phyloP scores from a whole-genome alignment of 2,888 invertebrate genomes.

The Calliphora vomitoria region DNA sequence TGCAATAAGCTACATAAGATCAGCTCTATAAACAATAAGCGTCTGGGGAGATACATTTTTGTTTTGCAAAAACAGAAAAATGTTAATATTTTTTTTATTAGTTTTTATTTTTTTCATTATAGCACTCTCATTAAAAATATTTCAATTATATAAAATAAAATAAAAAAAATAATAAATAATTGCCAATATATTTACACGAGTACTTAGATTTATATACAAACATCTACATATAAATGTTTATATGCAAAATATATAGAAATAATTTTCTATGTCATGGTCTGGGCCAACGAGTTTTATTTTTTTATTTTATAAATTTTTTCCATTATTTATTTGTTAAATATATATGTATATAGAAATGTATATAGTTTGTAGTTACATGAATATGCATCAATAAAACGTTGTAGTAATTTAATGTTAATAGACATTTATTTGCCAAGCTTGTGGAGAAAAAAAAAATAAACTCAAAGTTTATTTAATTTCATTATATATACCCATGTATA shows the following conservation, averaged over 20 bases:
- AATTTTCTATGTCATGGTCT: constrained; percentile 83
- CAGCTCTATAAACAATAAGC: constrained; percentile 48
- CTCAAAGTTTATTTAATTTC: constrained; percentile 47
- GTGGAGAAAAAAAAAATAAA: neutral
- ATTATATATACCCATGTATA: neutral
- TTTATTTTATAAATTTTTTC: neutral
- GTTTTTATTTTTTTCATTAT: constrained; percentile 48
- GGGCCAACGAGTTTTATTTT: constrained; percentile 77
- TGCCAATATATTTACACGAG: constrained; percentile 21
- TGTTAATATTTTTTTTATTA: constrained; percentile 33
- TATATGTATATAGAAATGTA: neutral
- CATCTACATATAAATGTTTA: constrained; percentile 15
- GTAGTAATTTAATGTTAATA: constrained; percentile 51
- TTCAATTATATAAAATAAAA: constrained; percentile 62
- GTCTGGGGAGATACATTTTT: constrained; percentile 44
- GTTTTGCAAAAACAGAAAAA: constrained; percentile 18
- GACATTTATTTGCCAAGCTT: constrained; percentile 40
- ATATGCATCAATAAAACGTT: constrained; percentile 64
- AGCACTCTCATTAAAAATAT: constrained; percentile 62
- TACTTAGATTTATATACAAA: neutral
- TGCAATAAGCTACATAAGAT: constrained; percentile 37
- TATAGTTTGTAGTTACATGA: constrained; percentile 55
- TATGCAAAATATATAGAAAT: constrained; percentile 75
- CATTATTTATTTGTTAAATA: constrained; percentile 12
- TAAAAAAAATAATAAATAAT: constrained; percentile 48